Conservation (phyloP, 1,140 invertebrate species). For the Limonius californicus region DNA sequence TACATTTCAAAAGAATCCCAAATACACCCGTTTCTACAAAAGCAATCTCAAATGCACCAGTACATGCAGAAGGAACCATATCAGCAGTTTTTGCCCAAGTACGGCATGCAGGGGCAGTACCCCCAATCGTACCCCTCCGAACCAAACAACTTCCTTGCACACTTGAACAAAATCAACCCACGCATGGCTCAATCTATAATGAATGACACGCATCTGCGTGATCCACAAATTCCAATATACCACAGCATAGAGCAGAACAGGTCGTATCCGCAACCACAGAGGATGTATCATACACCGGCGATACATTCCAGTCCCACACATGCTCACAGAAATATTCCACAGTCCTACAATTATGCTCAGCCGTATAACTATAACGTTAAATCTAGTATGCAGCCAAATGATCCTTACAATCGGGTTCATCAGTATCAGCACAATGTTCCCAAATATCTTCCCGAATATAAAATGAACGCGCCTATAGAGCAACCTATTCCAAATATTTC, state of each 20-base stretch:
- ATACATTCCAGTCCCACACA: slow-evolving; percentile 36
- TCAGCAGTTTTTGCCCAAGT: slow-evolving; percentile 18
- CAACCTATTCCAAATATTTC: slow-evolving; percentile 21
- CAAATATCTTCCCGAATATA: slow-evolving; percentile 8
- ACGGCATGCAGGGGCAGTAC: slow-evolving; percentile 23
- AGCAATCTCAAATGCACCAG: slow-evolving; percentile 7
- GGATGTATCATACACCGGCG: slow-evolving; percentile 20
- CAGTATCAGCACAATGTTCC: slow-evolving; percentile 8
- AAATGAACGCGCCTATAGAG: slow-evolving; percentile 11
- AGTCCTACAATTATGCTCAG: slow-evolving; percentile 12
- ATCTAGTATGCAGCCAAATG: not conserved
- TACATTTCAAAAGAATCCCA: slow-evolving; percentile 37
- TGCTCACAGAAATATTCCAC: slow-evolving; percentile 4
- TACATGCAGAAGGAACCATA: slow-evolving; percentile 18
- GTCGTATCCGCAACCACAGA: slow-evolving; percentile 6
- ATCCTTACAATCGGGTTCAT: slow-evolving; percentile 3
- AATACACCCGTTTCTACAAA: slow-evolving; percentile 15
- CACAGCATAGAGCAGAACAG: not conserved
- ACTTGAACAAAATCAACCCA: slow-evolving; percentile 38
- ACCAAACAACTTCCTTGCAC: slow-evolving; percentile 35
- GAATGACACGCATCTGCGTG: slow-evolving; percentile 38
- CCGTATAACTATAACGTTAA: slow-evolving; percentile 17
- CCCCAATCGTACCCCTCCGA: not conserved
- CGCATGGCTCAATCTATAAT: slow-evolving; percentile 39
- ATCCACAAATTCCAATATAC: slow-evolving; percentile 31